A percentile compares a stretch with the other conserved stretches of the same genome.
Conservation (phyloP, 2,888 invertebrate genomes). For the Ormyrus pomaceus region DNA sequence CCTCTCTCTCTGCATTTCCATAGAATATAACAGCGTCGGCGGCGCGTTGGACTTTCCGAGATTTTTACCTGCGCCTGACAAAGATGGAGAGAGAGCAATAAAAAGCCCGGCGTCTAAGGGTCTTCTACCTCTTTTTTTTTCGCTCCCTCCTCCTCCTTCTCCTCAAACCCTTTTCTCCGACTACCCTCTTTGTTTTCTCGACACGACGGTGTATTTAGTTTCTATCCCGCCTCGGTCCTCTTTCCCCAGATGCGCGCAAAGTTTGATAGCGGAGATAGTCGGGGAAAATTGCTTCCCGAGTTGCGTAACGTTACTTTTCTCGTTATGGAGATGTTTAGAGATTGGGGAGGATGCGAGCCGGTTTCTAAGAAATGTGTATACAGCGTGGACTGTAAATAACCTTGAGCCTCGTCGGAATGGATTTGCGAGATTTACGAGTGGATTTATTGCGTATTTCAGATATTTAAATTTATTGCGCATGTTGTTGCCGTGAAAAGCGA, state of each 20-base stretch:
- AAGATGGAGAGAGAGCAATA: conserved; percentile 15
- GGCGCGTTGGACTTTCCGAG: conserved; percentile 59
- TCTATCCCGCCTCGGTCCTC: neutral
- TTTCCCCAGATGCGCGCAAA: too few relatives aligned
- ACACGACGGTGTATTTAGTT: conserved; percentile 14
- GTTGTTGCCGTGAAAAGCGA: neutral
- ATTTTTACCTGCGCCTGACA: conserved; percentile 60
- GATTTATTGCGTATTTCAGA: neutral
- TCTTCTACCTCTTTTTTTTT: neutral
- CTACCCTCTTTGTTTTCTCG: conserved; percentile 17
- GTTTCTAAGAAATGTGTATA: too few relatives aligned
- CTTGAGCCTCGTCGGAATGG: conserved; percentile 1
- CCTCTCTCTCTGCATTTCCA: conserved; percentile 57
- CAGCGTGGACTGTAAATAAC: neutral
- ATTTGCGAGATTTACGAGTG: too few relatives aligned
- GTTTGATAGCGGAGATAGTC: neutral
- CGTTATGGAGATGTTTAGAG: neutral
- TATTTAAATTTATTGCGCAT: too few relatives aligned
- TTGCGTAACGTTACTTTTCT: conserved; percentile 26
- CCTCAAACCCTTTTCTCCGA: neutral
- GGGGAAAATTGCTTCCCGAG: conserved; percentile 9
- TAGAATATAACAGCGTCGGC: conserved; percentile 57
- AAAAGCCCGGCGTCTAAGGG: conserved; percentile 3
- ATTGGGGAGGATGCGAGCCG: too few relatives aligned
- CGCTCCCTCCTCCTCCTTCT: neutral